Evolutionary conservation across 2,888 invertebrate genomes (phyloP).

Genomic region (Digitonthophagus gazella): DNA sequence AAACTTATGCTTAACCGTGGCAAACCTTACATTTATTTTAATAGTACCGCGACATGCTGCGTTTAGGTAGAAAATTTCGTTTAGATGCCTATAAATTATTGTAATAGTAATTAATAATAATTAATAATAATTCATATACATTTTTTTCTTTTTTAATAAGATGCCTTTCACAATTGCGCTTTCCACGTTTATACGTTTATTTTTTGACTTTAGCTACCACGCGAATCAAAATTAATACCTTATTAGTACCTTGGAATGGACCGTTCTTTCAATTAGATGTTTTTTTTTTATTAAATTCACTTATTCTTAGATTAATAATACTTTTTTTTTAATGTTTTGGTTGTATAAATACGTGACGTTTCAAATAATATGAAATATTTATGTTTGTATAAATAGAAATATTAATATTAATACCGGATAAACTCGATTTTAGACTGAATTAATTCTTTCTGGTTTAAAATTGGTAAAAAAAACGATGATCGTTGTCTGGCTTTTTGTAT

Average conservation of each 20-base stretch:
- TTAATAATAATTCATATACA: too few species aligned
- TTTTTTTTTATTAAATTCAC: not conserved
- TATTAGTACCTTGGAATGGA: not conserved
- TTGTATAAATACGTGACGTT: not conserved
- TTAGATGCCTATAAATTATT: too few species aligned
- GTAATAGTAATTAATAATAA: too few species aligned
- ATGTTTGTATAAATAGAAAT: too few species aligned
- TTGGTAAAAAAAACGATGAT: too few species aligned
- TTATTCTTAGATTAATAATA: not conserved
- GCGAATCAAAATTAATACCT: not conserved
- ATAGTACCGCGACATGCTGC: not conserved
- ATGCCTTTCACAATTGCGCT: not conserved
- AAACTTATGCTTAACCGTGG: not conserved
- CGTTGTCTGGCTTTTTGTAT: too few species aligned
- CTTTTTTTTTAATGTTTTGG: not conserved
- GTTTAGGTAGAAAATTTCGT: not conserved
- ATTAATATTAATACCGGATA: too few species aligned
- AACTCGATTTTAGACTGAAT: too few species aligned
- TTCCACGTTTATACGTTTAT: not conserved
- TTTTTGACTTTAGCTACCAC: not conserved
- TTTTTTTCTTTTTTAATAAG: too few species aligned
- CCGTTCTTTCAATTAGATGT: not conserved
- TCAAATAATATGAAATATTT: not conserved
- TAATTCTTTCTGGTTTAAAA: too few species aligned
- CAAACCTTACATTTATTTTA: not conserved